A percentile compares a stretch with the other conserved stretches of the same genome.
Conservation (phyloP, 2,888 invertebrate species). For the Amaurobius ferox region DNA sequence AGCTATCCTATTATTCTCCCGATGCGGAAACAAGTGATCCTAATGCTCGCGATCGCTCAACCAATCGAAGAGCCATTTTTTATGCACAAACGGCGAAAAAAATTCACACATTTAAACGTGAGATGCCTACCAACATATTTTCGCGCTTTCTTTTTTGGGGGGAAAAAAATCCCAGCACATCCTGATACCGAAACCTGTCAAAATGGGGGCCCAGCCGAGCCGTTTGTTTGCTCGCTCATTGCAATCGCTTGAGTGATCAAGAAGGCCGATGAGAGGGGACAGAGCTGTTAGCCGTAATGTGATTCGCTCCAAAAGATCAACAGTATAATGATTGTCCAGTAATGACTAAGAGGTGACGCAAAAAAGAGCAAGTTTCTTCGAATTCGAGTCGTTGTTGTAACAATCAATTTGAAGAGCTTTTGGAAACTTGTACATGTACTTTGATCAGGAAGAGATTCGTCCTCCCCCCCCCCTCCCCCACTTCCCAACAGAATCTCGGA, state of each 20-base stretch:
- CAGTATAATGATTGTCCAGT: not conserved
- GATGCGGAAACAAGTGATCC: conserved; percentile 23
- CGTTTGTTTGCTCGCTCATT: not conserved
- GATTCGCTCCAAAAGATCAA: conserved; percentile 11
- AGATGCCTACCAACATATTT: conserved; percentile 7
- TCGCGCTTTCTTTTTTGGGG: not conserved
- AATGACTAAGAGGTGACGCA: not conserved
- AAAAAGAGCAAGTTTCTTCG: not conserved
- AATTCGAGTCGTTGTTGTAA: too few species aligned
- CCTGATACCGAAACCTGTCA: conserved; percentile 38
- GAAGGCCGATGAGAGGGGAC: not conserved
- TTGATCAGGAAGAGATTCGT: too few species aligned
- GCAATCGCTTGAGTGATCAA: conserved; percentile 1
- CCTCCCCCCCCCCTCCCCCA: too few species aligned
- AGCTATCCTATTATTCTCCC: conserved; percentile 8
- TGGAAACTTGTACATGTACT: too few species aligned
- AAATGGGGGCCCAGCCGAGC: not conserved
- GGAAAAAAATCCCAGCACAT: conserved; percentile 35
- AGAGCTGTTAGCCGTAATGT: not conserved
- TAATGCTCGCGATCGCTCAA: conserved; percentile 13
- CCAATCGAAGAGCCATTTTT: conserved; percentile 20
- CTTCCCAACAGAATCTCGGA: too few species aligned
- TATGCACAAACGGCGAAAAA: not conserved
- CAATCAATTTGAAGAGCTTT: too few species aligned
- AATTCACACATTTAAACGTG: not conserved